Base-by-base conservation (phyloP, 2,113 vertebrate species). In the Sinocyclocheilus grahami region DNA sequence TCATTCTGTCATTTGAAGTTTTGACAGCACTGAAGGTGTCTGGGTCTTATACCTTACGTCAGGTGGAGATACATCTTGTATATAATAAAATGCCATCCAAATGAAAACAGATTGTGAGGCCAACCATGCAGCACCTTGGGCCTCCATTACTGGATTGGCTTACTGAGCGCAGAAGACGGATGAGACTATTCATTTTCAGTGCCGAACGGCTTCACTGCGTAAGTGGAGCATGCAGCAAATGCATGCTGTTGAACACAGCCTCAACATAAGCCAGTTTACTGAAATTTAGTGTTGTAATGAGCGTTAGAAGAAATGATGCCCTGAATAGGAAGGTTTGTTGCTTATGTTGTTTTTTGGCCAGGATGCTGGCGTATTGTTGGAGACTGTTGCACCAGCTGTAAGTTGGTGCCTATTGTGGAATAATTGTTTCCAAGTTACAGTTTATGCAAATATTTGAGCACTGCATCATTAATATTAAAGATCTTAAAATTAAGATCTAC, bases 71-170 rank as follows among this genome's bases (percentile, higher is more conserved):
- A 89, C 88, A 90, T 93, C 93, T 92, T 86, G 91, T 90, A 90
- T 84, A 76, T 90, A 94, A 94, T 92, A 80, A 94, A 94, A 93
- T 93, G 94, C 91, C 94, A 94, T 88, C 87, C 92, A 94, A 95
- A 95, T 95, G 94, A 95, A 93, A 93, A 95, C 93, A 86, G 93
- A 95, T 95, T 89, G 88, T 71, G 78, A 82, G 92, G 90, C 89
- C 86, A 83, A 88, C 88, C 87, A 18, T 85, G 85, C 94, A 91
- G 91, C 90, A 92, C 91, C 91, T 88, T 89, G 91, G 93, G 91
- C 90, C 91, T 88, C 91, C 92, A 93, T 95, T 95, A 94, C 90
- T 82, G 67, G 67, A 37, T 69, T 60, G 87, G 84, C 82, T 80
- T 69, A 78, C 71, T 78, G 89, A 88, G 90, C 86, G 30, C 80